Evolutionary conservation across 2,888 invertebrate species (phyloP).

Genomic region (Linyphia triangularis): DNA sequence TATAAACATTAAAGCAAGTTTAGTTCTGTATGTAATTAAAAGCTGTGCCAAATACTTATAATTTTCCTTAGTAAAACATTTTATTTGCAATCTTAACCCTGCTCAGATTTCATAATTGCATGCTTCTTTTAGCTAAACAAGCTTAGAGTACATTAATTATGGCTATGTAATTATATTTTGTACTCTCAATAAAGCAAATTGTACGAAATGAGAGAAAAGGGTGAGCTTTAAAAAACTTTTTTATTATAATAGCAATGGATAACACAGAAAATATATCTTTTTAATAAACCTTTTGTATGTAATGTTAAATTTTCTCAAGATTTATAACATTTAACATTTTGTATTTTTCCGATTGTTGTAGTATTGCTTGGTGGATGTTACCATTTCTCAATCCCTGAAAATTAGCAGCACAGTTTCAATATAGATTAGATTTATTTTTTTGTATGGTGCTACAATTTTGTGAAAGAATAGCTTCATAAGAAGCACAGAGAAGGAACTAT

Average conservation of each 20-base stretch:
- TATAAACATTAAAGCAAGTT: constrained; percentile 12
- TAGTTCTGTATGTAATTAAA: constrained; percentile 17
- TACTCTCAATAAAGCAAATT: constrained; percentile 66
- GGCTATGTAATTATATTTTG: constrained; percentile 74
- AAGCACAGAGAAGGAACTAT: constrained; percentile 72
- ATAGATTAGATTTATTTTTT: constrained; percentile 75
- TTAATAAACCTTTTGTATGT: constrained; percentile 76
- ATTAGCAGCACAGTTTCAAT: constrained; percentile 71
- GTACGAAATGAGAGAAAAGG: constrained; percentile 66
- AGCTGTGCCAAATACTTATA: constrained; percentile 59
- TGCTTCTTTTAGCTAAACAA: constrained; percentile 67
- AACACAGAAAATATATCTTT: constrained; percentile 75
- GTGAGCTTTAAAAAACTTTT: constrained; percentile 75
- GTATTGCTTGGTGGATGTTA: constrained; percentile 74
- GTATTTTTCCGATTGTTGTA: constrained; percentile 76
- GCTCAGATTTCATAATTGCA: constrained; percentile 13
- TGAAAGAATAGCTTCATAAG: constrained; percentile 72
- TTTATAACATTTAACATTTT: constrained; percentile 76
- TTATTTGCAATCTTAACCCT: constrained; percentile 2
- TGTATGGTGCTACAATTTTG: constrained; percentile 75
- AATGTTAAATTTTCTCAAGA: constrained; percentile 76
- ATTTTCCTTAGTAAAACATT: constrained; percentile 14
- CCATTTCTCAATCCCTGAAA: constrained; percentile 70
- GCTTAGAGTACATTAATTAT: constrained; percentile 62
- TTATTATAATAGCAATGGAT: constrained; percentile 74